phyloP scores from a whole-genome alignment of 2,888 invertebrate species.

The Dicyrtomina minuta region DNA sequence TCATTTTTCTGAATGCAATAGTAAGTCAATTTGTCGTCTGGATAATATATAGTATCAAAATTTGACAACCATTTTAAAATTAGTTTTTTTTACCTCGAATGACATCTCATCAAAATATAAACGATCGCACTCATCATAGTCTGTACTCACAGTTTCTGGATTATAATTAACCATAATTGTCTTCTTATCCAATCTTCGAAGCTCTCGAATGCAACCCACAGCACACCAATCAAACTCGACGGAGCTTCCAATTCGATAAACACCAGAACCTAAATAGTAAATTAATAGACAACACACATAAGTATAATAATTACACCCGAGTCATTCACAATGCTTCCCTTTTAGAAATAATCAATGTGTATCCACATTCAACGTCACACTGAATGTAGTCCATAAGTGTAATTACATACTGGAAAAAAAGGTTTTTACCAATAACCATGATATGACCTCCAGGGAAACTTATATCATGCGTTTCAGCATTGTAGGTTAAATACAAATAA shows the following conservation, averaged over 20 bases:
- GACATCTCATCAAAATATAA: conserved; percentile 99
- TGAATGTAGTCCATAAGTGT: too few relatives aligned
- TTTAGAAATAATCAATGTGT: too few relatives aligned
- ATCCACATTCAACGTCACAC: too few relatives aligned
- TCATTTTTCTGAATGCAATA: too few relatives aligned
- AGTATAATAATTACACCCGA: background rate
- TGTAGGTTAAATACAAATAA: conserved; percentile 97
- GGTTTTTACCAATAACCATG: conserved; percentile 76
- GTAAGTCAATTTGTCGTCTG: too few relatives aligned
- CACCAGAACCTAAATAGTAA: conserved; percentile 71
- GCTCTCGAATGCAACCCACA: conserved; percentile 89
- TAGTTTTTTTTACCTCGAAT: conserved; percentile 68
- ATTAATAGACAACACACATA: background rate
- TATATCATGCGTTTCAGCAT: conserved; percentile 79
- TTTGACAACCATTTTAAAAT: too few relatives aligned
- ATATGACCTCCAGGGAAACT: conserved; percentile 72
- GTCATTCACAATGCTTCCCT: background rate
- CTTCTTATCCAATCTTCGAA: conserved; percentile 79
- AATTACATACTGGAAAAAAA: background rate
- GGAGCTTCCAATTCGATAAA: conserved; percentile 96
- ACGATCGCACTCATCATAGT: conserved; percentile 98
- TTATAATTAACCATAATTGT: conserved; percentile 98
- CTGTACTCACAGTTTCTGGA: conserved; percentile 99
- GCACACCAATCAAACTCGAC: conserved; percentile 99
- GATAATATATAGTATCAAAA: background rate